Evolutionary conservation across 2,113 vertebrate genomes (phyloP).

Genomic region (Australoheros scitulus): DNA sequence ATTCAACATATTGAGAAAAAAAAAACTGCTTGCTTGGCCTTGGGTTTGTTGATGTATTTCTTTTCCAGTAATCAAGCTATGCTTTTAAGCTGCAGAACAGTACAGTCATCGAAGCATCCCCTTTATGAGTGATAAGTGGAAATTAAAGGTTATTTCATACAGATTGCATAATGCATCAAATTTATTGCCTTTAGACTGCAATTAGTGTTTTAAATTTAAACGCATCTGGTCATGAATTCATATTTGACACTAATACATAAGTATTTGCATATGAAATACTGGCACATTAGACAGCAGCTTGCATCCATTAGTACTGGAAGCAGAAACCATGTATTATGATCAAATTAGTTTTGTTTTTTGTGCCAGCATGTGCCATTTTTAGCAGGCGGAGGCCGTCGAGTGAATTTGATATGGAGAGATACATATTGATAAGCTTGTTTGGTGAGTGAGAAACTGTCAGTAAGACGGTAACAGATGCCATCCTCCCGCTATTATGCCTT

Average conservation of each 20-base stretch:
- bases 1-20: not conserved
- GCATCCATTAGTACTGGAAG: not conserved
- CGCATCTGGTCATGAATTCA: not conserved
- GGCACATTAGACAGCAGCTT: not conserved
- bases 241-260: not conserved
- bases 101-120: not conserved
- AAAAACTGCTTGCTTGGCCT: not conserved
- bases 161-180: not conserved
- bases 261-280: not conserved
- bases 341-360: not conserved
- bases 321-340: not conserved
- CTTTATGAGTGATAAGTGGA: not conserved
- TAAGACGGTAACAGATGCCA: not conserved
- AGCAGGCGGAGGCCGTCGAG: not conserved
- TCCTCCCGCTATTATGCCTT: not conserved
- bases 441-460: not conserved
- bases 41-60: not conserved
- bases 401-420: not conserved
- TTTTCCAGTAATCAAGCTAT: not conserved
- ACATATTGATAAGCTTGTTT: constrained; percentile 10
- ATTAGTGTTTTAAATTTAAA: not conserved
- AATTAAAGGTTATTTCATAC: not conserved
- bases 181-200: not conserved
- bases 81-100: not conserved
- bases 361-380: not conserved